Conservation (phyloP, 2,797 vertebrate species). For the Scleropages formosus region DNA sequence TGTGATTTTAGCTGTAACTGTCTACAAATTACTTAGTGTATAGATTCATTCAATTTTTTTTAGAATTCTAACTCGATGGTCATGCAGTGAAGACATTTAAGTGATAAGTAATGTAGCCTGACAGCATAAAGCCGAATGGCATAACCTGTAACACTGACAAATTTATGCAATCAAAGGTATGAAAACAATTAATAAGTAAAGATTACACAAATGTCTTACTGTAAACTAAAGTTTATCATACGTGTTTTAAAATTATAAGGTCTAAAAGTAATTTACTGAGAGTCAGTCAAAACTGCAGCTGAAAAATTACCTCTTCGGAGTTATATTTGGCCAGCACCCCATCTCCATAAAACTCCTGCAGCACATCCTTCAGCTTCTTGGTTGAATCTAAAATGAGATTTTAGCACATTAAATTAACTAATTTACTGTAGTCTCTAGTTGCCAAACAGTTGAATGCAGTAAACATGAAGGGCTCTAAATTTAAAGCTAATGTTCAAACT, state of each 20-base stretch:
- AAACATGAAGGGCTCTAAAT: neutral
- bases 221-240: neutral
- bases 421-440: neutral
- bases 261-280: neutral
- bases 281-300: neutral
- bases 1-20: neutral
- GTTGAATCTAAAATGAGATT: constrained; percentile 78
- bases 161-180: neutral
- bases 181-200: neutral
- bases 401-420: neutral
- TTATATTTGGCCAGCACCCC: constrained; percentile 92
- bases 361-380: constrained; percentile 92
- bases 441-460: neutral
- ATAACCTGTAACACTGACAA: too few relatives aligned
- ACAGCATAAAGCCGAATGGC: neutral
- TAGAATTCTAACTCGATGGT: neutral
- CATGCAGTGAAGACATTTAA: neutral
- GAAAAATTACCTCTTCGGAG: constrained; percentile 81
- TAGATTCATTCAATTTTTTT: neutral
- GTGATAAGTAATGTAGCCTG: neutral
- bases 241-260: neutral
- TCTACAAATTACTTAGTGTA: neutral
- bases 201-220: neutral
- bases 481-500: neutral
- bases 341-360: constrained; percentile 90